A percentile compares a stretch with the other conserved stretches of the same genome.
Conservation (phyloP, 2,888 invertebrate species). For the Ochropleura plecta region DNA sequence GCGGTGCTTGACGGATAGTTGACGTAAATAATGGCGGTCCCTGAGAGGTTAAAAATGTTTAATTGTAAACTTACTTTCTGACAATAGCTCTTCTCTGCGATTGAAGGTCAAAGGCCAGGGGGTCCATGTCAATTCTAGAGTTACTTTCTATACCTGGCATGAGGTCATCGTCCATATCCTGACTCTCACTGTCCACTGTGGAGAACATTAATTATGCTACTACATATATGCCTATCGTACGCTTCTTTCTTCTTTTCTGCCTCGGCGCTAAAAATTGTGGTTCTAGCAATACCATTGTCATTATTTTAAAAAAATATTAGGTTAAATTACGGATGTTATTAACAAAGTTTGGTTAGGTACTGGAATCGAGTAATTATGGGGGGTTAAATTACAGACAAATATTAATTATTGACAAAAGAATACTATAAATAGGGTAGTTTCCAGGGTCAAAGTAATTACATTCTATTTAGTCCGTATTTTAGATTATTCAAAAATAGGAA, state of each 20-base stretch:
- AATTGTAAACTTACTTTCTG: slow-evolving; percentile 69
- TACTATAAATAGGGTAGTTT: background rate
- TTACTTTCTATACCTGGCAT: slow-evolving; percentile 81
- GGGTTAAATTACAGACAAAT: background rate
- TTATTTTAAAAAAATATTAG: too few relatives aligned
- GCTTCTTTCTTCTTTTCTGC: too few relatives aligned
- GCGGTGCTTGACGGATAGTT: too few relatives aligned
- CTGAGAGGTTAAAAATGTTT: too few relatives aligned
- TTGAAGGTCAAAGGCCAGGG: slow-evolving; percentile 76
- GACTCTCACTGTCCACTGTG: slow-evolving; percentile 73
- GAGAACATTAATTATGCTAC: slow-evolving; percentile 14
- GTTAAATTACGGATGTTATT: background rate
- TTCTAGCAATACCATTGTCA: background rate
- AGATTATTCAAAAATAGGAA: too few relatives aligned
- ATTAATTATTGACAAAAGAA: background rate
- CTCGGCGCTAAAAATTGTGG: background rate
- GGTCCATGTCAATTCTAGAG: slow-evolving; percentile 79
- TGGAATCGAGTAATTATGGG: background rate
- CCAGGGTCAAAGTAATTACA: too few relatives aligned
- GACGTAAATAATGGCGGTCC: too few relatives aligned
- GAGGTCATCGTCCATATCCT: slow-evolving; percentile 79
- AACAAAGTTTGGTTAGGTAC: background rate
- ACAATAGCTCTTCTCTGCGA: slow-evolving; percentile 75
- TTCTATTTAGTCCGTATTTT: too few relatives aligned
- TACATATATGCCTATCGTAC: too few relatives aligned